A percentile compares a stretch with the other conserved stretches of the same genome.
Evolutionary conservation across 2,888 invertebrate species (phyloP).

Genomic region (Thysanoteuthis rhombus): DNA sequence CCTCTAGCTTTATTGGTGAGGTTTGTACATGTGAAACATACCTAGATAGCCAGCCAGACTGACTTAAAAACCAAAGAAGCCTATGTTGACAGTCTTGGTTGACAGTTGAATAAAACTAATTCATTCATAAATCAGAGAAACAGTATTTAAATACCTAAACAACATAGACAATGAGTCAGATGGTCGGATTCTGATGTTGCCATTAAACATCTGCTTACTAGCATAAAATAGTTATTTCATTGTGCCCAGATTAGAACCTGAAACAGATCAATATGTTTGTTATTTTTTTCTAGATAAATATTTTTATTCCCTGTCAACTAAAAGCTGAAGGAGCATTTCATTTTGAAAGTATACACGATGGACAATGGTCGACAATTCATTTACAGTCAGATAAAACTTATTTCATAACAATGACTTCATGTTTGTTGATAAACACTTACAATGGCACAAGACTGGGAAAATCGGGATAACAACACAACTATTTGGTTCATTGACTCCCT

Average conservation of each 20-base stretch:
- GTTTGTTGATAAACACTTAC: neutral
- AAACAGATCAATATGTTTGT: neutral
- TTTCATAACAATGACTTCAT: neutral
- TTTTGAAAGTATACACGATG: neutral
- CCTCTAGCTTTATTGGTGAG: too few relatives aligned
- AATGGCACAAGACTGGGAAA: neutral
- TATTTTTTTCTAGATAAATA: neutral
- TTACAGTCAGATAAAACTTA: neutral
- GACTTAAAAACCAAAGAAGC: too few relatives aligned
- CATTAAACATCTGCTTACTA: neutral
- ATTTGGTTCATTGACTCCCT: too few relatives aligned
- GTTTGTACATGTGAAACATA: too few relatives aligned
- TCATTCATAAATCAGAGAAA: neutral
- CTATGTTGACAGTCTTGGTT: too few relatives aligned
- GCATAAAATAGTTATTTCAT: neutral
- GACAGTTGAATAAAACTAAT: too few relatives aligned
- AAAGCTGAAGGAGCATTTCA: neutral
- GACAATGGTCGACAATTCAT: neutral
- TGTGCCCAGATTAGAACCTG: neutral
- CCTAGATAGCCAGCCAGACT: too few relatives aligned
- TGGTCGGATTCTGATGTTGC: neutral
- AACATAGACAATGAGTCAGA: neutral
- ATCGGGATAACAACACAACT: too few relatives aligned
- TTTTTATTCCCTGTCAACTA: neutral
- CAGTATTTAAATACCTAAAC: neutral